Percentiles rank a stretch among this genome's conserved stretches.
Conservation (phyloP, 1,140 invertebrate genomes). For the Drosophila biarmipes region DNA sequence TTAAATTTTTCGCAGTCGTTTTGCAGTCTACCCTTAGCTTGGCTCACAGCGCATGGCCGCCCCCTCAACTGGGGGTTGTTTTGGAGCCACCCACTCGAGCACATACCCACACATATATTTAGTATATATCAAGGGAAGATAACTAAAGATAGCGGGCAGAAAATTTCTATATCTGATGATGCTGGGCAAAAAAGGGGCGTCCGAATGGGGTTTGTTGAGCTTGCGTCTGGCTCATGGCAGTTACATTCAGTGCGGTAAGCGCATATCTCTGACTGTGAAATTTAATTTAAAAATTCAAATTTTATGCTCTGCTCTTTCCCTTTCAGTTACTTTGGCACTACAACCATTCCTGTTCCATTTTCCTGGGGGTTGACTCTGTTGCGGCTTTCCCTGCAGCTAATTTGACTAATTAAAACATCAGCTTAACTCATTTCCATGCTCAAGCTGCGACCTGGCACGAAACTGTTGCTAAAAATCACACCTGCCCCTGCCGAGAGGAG, state of each 20-base stretch:
- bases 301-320: constrained; percentile 42
- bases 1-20: constrained; percentile 73
- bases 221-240: constrained; percentile 67
- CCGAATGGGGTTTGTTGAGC: constrained; percentile 30
- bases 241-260: constrained; percentile 59
- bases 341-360: constrained; percentile 11
- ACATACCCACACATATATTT: constrained; percentile 7
- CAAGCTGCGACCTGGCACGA: constrained; percentile 57
- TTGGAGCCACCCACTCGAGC: constrained; percentile 48
- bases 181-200: not conserved
- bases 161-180: constrained; percentile 83
- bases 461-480: constrained; percentile 82
- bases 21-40: constrained; percentile 52
- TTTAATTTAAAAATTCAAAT: constrained; percentile 83
- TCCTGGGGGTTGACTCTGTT: constrained; percentile 52
- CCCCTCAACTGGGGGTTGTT: constrained; percentile 69
- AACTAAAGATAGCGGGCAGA: constrained; percentile 75
- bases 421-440: constrained; percentile 68
- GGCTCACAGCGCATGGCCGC: constrained; percentile 51
- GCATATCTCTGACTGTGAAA: constrained; percentile 54
- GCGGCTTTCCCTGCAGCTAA: constrained; percentile 54
- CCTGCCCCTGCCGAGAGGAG: constrained; percentile 56
- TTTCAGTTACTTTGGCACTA: not conserved
- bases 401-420: constrained; percentile 81
- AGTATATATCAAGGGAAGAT: constrained; percentile 61